Percentiles rank a stretch among this genome's conserved stretches.
These are phyloP conservation scores for Scaptodrosophila latifasciaeformis DNA, from an alignment of 2,888 invertebrate species.

Conservation along the genomic window DNA sequence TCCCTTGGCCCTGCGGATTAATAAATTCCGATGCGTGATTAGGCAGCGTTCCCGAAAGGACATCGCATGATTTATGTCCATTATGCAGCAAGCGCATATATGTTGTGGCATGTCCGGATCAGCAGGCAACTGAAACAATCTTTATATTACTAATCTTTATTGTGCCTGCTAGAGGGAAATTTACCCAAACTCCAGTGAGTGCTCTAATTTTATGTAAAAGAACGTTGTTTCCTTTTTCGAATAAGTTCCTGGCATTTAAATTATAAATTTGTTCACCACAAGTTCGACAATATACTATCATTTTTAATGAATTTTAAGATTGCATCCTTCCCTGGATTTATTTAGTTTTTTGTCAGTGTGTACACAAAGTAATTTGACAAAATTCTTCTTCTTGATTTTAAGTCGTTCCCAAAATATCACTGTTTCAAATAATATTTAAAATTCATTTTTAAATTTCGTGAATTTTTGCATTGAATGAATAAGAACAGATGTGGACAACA, in stretches of 20 bases:
- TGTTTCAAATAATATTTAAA: too few relatives aligned
- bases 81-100: constrained; percentile 29
- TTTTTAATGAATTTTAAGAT: constrained; percentile 24
- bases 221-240: constrained; percentile 4
- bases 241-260: constrained; percentile 13
- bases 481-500: too few relatives aligned
- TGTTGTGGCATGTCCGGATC: constrained; percentile 8
- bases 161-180: not conserved
- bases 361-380: too few relatives aligned
- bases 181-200: constrained; percentile 33
- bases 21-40: constrained; percentile 2
- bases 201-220: constrained; percentile 23
- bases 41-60: constrained; percentile 30
- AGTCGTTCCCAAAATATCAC: too few relatives aligned
- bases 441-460: too few relatives aligned
- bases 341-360: not conserved
- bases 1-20: too few relatives aligned
- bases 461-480: too few relatives aligned
- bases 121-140: constrained; percentile 21
- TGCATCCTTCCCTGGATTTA: not conserved
- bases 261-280: constrained; percentile 23
- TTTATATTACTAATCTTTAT: not conserved
- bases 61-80: constrained; percentile 22
- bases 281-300: constrained; percentile 31
- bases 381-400: too few relatives aligned